Evolutionary conservation across 2,888 invertebrate species (phyloP), one percentile per base, ranked within the genome.

Genomic region (Synanthedon andrenaeformis): DNA sequence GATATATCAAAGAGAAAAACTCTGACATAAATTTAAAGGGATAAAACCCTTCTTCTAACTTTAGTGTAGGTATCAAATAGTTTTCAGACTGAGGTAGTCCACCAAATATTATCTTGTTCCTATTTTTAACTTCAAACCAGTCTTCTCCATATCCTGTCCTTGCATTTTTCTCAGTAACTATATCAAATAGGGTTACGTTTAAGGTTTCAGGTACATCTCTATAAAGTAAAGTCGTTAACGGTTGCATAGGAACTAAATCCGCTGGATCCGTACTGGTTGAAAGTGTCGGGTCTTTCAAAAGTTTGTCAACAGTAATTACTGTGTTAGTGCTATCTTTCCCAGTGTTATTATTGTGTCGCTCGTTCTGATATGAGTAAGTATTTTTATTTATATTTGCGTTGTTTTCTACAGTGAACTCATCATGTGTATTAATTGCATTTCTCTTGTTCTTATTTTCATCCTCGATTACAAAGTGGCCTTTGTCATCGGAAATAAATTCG

Each of bases 1-100:
- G 91, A 73, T 92, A 90, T 67, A 92, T 87, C 67, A 90, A 74
- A 60, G 88, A 88, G 69, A 92, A 89, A 70, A 92, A 89, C 56
- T 81, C 74, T 11, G 92, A 89, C 69, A 92, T 88, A 70, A 90
- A 90, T 64, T 88, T 84, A 72, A 92, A 92, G 60, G 90, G 81
- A 69, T 91, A 89, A 70, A 90, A 85, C 60, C 91, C 90, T 56
- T 90, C 88, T 56, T 91, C 89, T 57, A 91, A 78, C 66, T 89
- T 88, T 62, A 92, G 81, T 58, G 81, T 72, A 51, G 88, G 87
- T 69, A 88, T 79, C 67, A 88, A 76, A 72, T 88, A 88, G 58
- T 74, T 81, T 67, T 83, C 83, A 59, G 75, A 78, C 62, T 86
- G 86, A 55, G 87, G 88, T 53, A 82, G 69, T 57, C 76, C 74